These are phyloP conservation scores for Lysandra coridon DNA, from an alignment of 2,888 invertebrate genomes.

Conservation along the genomic window DNA sequence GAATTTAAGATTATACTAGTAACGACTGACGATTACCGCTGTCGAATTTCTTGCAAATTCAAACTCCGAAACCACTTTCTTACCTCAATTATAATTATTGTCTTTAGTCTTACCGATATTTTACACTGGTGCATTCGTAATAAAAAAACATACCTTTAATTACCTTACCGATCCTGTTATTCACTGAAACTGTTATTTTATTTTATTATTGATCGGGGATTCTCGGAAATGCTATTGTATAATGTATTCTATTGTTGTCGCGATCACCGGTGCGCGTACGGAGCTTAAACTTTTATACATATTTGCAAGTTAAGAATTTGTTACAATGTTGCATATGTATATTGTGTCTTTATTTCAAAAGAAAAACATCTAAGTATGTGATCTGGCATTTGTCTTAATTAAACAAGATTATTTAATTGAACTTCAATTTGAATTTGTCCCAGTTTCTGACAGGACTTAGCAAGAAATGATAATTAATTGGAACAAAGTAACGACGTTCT, in stretches of 20 bases:
- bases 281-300: neutral
- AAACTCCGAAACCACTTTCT: neutral
- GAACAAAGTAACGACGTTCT: neutral
- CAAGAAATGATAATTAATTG: neutral
- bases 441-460: slow-evolving; percentile 15
- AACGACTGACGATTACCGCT: neutral
- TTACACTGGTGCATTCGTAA: no score
- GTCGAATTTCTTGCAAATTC: neutral
- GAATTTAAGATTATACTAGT: neutral
- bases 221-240: no score
- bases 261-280: no score
- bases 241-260: no score
- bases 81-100: neutral
- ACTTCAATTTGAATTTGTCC: slow-evolving; percentile 1
- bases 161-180: neutral
- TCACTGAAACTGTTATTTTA: neutral
- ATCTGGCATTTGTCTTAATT: neutral
- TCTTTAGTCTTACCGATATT: neutral
- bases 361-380: no score
- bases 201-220: no score
- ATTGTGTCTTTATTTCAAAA: no score
- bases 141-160: neutral
- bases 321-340: no score
- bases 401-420: slow-evolving; percentile 9
- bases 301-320: neutral